These are phyloP conservation scores for Hypothenemus hampei DNA, from an alignment of 1,140 invertebrate genomes.

Conservation along the genomic window DNA sequence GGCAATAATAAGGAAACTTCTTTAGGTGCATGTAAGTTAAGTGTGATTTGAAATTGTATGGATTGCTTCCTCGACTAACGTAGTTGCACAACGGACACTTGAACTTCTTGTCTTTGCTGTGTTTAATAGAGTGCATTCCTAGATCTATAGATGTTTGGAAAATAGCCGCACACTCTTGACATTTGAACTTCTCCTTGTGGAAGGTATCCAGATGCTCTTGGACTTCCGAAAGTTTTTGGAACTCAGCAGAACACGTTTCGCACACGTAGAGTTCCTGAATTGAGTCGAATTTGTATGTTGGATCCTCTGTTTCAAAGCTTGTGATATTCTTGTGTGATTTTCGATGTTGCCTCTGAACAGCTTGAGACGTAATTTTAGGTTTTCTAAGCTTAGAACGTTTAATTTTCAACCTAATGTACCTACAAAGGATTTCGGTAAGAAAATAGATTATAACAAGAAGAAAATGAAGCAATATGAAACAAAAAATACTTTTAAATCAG, in stretches of 20 bases:
- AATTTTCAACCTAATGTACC: too few relatives aligned
- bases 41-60: conserved; percentile 23
- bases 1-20: conserved; percentile 39
- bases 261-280: conserved; percentile 19
- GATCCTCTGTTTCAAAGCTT: conserved; percentile 4
- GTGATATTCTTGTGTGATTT: conserved; percentile 15
- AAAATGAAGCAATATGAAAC: too few relatives aligned
- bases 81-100: conserved; percentile 31
- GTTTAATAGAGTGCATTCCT: conserved; percentile 33
- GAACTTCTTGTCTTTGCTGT: conserved; percentile 22
- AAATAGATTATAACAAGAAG: too few relatives aligned
- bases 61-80: conserved; percentile 14
- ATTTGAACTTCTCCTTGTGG: conserved; percentile 28
- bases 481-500: too few relatives aligned
- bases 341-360: conserved; percentile 22
- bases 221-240: conserved; percentile 29
- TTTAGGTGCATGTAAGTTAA: conserved; percentile 47
- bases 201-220: conserved; percentile 33
- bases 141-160: conserved; percentile 36
- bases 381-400: too few relatives aligned
- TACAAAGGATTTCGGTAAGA: too few relatives aligned
- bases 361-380: too few relatives aligned
- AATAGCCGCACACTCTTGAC: conserved; percentile 30
- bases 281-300: conserved; percentile 21
- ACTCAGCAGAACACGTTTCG: conserved; percentile 24